Evolutionary conservation across 2,113 vertebrate genomes (phyloP).

Genomic region (Prochilodus magdalenae): DNA sequence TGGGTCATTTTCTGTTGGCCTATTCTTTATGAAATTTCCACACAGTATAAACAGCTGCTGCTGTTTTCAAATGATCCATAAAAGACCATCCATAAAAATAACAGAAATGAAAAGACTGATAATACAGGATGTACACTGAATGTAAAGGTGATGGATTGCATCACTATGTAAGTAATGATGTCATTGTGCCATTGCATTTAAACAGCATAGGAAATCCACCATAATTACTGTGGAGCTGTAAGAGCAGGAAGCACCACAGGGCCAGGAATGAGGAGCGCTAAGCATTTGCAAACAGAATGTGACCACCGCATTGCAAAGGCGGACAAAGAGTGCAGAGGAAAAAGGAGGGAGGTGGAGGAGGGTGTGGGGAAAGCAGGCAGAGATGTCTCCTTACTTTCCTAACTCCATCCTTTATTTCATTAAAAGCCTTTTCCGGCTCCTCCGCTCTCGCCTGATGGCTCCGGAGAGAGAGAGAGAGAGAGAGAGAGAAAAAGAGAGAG

Average conservation of each 20-base stretch:
- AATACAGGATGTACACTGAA: not conserved
- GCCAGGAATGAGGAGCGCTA: not conserved
- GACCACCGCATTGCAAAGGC: not conserved
- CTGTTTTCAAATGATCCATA: no score
- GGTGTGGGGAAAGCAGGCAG: not conserved
- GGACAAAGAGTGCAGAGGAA: not conserved
- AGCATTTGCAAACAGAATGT: not conserved
- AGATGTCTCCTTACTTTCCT: conserved; percentile 38
- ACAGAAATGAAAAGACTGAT: no score
- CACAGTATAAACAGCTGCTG: no score
- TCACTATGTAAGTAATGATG: not conserved
- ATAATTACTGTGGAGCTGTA: no score
- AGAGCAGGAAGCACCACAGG: not conserved
- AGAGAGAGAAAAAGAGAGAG: conserved; percentile 35
- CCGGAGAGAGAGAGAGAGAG: conserved; percentile 26
- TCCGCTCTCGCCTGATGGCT: conserved; percentile 34
- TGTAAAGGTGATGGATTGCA: not conserved
- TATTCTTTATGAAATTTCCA: no score
- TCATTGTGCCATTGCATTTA: not conserved
- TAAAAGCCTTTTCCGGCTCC: conserved; percentile 32
- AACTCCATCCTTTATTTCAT: conserved; percentile 41
- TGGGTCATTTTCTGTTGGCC: no score
- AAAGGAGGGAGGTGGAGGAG: conserved; percentile 14
- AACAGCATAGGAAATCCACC: no score
- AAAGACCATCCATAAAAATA: no score